Evolutionary conservation across 2,113 vertebrate species (phyloP), one percentile per base, ranked within the genome.

Genomic region (Chaetodon trifascialis): DNA sequence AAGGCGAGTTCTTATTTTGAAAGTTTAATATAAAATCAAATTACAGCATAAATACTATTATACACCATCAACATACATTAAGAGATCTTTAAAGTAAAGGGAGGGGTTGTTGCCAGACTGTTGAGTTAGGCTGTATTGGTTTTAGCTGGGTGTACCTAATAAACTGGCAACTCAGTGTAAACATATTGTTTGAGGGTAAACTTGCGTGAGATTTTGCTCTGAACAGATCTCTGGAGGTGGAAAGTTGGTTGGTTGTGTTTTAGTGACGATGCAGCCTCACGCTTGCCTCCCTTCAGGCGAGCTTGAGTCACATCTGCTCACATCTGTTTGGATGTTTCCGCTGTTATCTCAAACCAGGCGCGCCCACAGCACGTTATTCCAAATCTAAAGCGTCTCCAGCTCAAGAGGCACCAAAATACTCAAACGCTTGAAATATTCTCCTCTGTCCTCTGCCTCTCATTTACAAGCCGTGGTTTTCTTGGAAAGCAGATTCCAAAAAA

Each of bases 271-370:
- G 15, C 54, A 8, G 68, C n/a, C 19, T n/a, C 4, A 42, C 30
- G 44, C 5, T 16, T 44, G 14, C 69, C 12, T 19, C 19, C 16
- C 15, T 49, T 1, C 10, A 4, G 25, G 42, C 7, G 7, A 73
- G 19, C 23, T 15, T 14, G n/a, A 72, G 54, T n/a, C 42, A n/a
- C 30, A n/a, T 60, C 25, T n/a, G 36, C 11, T 7, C 7, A 49
- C 30, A 23, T 62, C 44, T 17, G 5, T 46, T 46, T 44, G 69
- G 56, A 59, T 34, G 55, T 73, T 73, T 49, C 49, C 25, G 62
- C 1, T 0, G 2, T 62, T 62, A 62, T 60, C 56, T 38, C 19
- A 36, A 62, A 23, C 19, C 55, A 58, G 36, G 46, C 44, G 30
- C 15, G 46, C 56, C 58, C 23, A n/a, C n/a, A 54, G 40, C 67